Conservation (phyloP, 1,140 invertebrate genomes). For the Anoplolepis gracilipes region DNA sequence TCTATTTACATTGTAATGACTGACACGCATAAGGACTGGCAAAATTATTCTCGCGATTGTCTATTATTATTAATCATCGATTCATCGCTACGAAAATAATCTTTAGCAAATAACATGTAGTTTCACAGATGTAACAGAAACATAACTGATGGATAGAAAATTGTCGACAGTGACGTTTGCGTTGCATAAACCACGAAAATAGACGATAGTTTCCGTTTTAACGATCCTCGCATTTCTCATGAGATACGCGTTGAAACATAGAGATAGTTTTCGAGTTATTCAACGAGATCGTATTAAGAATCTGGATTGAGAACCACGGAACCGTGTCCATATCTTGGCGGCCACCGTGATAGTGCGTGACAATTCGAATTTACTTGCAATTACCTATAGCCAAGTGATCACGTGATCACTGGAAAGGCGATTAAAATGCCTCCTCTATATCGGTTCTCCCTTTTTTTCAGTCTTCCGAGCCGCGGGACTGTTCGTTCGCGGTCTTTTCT, state of each 20-base stretch:
- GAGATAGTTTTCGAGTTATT: slow-evolving; percentile 24
- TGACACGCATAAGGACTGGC: not conserved
- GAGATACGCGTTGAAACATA: not conserved
- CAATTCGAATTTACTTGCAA: slow-evolving; percentile 81
- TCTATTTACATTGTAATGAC: not conserved
- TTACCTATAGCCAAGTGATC: slow-evolving; percentile 73
- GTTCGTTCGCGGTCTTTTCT: slow-evolving; percentile 28
- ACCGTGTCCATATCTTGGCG: slow-evolving; percentile 44
- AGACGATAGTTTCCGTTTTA: not conserved
- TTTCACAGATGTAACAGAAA: not conserved
- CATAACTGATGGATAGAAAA: not conserved
- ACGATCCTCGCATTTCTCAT: not conserved
- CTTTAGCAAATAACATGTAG: slow-evolving; percentile 16
- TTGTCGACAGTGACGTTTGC: slow-evolving; percentile 5
- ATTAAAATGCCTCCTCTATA: slow-evolving; percentile 64
- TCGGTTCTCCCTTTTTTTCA: slow-evolving; percentile 30
- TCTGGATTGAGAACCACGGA: slow-evolving; percentile 57
- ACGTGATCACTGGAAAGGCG: slow-evolving; percentile 71
- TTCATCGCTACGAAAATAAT: slow-evolving; percentile 19
- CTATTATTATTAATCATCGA: slow-evolving; percentile 40
- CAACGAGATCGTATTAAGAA: not conserved
- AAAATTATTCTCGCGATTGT: slow-evolving; percentile 40
- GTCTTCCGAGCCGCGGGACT: not conserved
- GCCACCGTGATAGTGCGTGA: slow-evolving; percentile 79
- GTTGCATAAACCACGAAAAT: not conserved